These are phyloP conservation scores for Nephrotoma guestfalica DNA, from an alignment of 2,888 invertebrate genomes.

Conservation along the genomic window DNA sequence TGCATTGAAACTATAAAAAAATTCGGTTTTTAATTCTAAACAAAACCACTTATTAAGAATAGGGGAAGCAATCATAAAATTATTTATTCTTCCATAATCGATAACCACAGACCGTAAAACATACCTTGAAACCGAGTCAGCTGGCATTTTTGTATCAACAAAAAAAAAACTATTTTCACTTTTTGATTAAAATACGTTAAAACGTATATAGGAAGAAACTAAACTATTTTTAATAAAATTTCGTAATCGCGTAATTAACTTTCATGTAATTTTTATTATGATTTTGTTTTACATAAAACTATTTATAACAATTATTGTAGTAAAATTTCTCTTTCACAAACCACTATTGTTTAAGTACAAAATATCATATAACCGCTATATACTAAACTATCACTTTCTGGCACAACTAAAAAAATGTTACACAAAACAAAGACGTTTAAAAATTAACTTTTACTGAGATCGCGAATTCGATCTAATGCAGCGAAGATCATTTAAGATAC, in stretches of 20 bases:
- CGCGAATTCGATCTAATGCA: neutral
- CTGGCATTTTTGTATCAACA: slow-evolving; percentile 8
- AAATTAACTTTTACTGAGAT: neutral
- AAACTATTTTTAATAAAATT: neutral
- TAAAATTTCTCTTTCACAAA: neutral
- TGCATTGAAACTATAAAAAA: neutral
- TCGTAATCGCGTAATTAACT: neutral
- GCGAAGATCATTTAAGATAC: neutral
- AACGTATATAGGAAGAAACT: neutral
- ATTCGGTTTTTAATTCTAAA: neutral
- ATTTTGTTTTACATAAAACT: neutral
- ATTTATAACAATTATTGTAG: neutral
- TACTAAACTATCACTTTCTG: neutral
- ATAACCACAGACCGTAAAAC: neutral
- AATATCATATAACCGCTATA: neutral
- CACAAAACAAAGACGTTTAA: neutral
- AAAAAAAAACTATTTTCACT: neutral
- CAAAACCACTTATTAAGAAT: too few relatives aligned
- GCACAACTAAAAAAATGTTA: neutral
- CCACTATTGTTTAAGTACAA: neutral
- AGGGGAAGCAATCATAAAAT: neutral
- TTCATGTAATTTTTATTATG: neutral
- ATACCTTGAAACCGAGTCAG: slow-evolving; percentile 11
- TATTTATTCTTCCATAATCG: neutral
- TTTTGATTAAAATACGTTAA: neutral